These are phyloP conservation scores for Macquaria australasica DNA, from an alignment of 2,113 vertebrate genomes.

Conservation along the genomic window DNA sequence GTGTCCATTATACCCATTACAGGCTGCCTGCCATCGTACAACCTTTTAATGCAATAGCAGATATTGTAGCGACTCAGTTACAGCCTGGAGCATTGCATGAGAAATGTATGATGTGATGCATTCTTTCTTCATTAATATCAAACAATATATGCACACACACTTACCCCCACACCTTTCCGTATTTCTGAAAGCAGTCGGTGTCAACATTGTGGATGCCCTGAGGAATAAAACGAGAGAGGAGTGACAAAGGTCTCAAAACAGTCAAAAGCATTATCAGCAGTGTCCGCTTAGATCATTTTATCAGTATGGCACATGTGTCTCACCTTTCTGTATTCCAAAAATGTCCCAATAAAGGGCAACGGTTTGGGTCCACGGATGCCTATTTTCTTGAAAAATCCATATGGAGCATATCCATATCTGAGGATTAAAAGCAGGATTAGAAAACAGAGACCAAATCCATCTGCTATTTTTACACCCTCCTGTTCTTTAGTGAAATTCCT, in stretches of 20 bases:
- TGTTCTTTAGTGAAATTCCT: not conserved
- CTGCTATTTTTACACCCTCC: not conserved
- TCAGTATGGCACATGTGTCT: conserved; percentile 36
- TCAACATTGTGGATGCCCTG: conserved; percentile 81
- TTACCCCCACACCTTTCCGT: conserved; percentile 85
- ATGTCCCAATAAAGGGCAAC: conserved; percentile 83
- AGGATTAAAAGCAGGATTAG: conserved; percentile 17
- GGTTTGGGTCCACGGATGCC: conserved; percentile 83
- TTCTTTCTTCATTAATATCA: not conserved
- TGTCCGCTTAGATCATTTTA: not conserved
- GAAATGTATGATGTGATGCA: not conserved
- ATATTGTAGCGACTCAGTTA: not conserved
- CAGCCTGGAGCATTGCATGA: not conserved
- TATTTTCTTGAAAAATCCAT: conserved; percentile 82
- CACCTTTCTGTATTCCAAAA: conserved; percentile 77
- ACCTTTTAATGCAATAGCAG: conserved; percentile 45
- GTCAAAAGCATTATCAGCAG: not conserved
- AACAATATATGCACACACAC: conserved; percentile 41
- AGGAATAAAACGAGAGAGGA: conserved; percentile 26
- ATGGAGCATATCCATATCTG: conserved; percentile 84
- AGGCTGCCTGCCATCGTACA: conserved; percentile 82
- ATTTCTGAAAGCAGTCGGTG: conserved; percentile 80
- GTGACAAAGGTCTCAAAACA: not conserved
- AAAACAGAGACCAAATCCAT: not conserved
- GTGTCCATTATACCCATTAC: conserved; percentile 76